phyloP scores from a whole-genome alignment of 1,140 invertebrate genomes.

The Daktulosphaira vitifoliae region DNA sequence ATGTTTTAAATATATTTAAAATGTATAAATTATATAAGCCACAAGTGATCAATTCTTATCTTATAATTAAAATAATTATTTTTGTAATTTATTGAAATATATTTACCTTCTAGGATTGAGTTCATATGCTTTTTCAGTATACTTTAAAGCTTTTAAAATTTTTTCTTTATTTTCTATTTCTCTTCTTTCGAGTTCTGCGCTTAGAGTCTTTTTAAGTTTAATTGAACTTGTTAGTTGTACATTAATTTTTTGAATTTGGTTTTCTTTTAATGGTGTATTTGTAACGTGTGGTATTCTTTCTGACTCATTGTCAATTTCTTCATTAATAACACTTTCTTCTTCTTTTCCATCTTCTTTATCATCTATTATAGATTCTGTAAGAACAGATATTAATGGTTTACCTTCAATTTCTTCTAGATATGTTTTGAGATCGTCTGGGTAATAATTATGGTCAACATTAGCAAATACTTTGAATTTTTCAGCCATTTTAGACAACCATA shows the following conservation, averaged over 20 bases:
- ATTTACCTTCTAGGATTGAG: conserved; percentile 56
- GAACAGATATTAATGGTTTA: too few species aligned
- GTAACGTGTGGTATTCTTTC: conserved; percentile 35
- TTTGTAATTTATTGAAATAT: too few species aligned
- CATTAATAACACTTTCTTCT: too few species aligned
- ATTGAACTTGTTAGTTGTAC: conserved; percentile 22
- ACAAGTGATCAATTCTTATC: too few species aligned
- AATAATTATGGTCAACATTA: not conserved
- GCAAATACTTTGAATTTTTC: conserved; percentile 3
- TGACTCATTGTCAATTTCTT: not conserved
- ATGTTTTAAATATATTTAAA: too few species aligned
- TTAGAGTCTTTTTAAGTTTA: conserved; percentile 40
- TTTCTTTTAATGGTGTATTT: conserved; percentile 34
- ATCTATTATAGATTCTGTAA: too few species aligned
- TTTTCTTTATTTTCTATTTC: conserved; percentile 43
- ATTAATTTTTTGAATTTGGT: not conserved
- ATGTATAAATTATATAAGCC: too few species aligned
- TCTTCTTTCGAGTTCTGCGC: conserved; percentile 37
- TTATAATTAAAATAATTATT: too few species aligned
- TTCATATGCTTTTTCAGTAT: conserved; percentile 46
- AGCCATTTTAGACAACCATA: conserved; percentile 1
- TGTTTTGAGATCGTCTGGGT: not conserved
- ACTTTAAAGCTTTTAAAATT: conserved; percentile 41
- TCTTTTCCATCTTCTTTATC: too few species aligned
- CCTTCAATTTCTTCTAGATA: not conserved